Conservation (phyloP, 2,888 invertebrate genomes). For the Chrysomela aeneicollis region DNA sequence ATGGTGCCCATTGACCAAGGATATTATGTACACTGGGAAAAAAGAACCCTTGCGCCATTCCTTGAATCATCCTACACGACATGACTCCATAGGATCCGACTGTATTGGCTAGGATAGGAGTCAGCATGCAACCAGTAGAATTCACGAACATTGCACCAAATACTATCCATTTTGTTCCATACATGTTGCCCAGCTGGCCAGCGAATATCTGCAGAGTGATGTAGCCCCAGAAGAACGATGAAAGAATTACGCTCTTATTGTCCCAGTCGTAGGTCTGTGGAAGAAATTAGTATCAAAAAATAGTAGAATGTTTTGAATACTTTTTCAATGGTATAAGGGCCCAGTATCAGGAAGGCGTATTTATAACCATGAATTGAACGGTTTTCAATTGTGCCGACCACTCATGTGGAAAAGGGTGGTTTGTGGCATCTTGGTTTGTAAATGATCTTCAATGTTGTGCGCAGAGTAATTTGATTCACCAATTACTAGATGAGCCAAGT, state of each 20-base stretch:
- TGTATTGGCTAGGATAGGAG: slow-evolving; percentile 71
- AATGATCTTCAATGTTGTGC: too few species aligned
- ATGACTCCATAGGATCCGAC: slow-evolving; percentile 71
- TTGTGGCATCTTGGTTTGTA: too few species aligned
- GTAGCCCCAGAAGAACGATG: slow-evolving; percentile 85
- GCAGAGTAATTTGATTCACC: too few species aligned
- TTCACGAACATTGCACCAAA: slow-evolving; percentile 67
- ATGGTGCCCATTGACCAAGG: slow-evolving; percentile 78
- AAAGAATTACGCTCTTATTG: slow-evolving; percentile 66
- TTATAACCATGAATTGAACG: too few species aligned
- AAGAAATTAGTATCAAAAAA: too few species aligned
- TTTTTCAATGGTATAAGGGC: too few species aligned
- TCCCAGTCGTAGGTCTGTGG: slow-evolving; percentile 46
- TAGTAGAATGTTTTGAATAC: too few species aligned
- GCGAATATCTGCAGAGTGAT: slow-evolving; percentile 76
- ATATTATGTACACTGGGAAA: slow-evolving; percentile 77
- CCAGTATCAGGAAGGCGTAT: too few species aligned
- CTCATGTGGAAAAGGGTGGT: too few species aligned
- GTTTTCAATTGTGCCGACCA: too few species aligned
- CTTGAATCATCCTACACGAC: slow-evolving; percentile 73
- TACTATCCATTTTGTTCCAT: slow-evolving; percentile 77
- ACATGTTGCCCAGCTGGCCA: slow-evolving; percentile 73
- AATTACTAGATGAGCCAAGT: too few species aligned
- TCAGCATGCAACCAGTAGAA: slow-evolving; percentile 70
- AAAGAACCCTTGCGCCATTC: slow-evolving; percentile 76